Base-by-base conservation (phyloP, 1,140 invertebrate genomes). In the Potamilus streckersoni region DNA sequence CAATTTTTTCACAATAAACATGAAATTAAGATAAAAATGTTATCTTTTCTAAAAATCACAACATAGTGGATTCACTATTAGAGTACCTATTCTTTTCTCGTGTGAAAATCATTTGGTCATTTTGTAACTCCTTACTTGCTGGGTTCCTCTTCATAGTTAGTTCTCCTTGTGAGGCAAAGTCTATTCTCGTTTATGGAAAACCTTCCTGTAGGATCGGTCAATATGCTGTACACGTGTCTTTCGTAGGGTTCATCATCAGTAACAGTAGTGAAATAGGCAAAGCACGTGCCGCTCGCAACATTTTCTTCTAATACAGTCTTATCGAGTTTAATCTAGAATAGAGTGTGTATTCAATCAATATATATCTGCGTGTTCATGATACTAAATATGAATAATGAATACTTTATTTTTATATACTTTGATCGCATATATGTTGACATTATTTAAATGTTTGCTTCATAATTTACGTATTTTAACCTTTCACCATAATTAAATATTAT, bases 91-190 rank as follows among this genome's bases (percentile, higher is more conserved):
- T 59, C 20, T 68, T 19, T 68, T 14, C 15, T 49, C 15, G 31
- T 38, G 12, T 31, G 57, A 3, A 13, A n/a, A 16, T 61, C 38
- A 8, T 49, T 49, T 49, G 38, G 38, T 49, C 38, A 49, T 49
- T 11, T 6, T 49, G 6, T 49, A 11, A 49, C 38, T 49, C 6
- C 79, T 73, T 64, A 82, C 81, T 74, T 78, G 31, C 61, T 78
- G n/a, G 81, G 81, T 62, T 38, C 69, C 58, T 79, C 74, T 58
- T 85, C 80, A 76, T 70, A 85, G 70, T 83, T 66, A 20, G 80
- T 66, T 2, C n/a, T 65, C 16, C 64, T 73, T 56, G 49, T 82
- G 6, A 84, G 72, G 69, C 82, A 82, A 5, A 85, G 73, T 27
- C 71, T 76, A 49, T 83, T 74, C 11, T 71, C 74, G 14, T 78